Evolutionary conservation across 2,888 invertebrate genomes (phyloP).

Genomic region (Erebia epiphron): DNA sequence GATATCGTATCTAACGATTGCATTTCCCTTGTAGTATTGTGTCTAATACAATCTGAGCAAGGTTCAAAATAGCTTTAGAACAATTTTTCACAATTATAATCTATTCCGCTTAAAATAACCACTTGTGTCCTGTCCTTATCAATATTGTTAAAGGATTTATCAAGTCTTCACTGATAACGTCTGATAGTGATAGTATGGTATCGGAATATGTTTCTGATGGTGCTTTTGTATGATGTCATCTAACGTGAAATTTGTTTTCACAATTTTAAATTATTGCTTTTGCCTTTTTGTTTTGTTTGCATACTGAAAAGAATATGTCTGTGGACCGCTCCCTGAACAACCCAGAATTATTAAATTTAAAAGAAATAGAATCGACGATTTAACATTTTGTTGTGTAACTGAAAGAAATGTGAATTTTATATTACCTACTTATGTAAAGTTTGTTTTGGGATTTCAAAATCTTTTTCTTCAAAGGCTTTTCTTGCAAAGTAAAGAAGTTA

Average conservation of each 20-base stretch:
- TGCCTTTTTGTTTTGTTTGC: constrained; percentile 2
- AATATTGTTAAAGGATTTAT: constrained; percentile 43
- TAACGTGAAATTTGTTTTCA: constrained; percentile 13
- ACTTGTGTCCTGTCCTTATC: constrained; percentile 43
- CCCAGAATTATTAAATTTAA: neutral
- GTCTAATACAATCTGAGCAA: constrained; percentile 12
- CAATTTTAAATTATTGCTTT: constrained; percentile 4
- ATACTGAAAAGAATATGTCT: neutral
- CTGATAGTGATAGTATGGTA: constrained; percentile 44
- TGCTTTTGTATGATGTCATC: constrained; percentile 37
- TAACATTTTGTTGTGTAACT: too few relatives aligned
- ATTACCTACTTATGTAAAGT: too few relatives aligned
- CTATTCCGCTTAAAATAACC: constrained; percentile 40
- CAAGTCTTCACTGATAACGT: constrained; percentile 44
- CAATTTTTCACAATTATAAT: constrained; percentile 16
- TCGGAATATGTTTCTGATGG: constrained; percentile 32
- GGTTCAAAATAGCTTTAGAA: constrained; percentile 11
- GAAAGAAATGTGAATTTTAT: too few relatives aligned
- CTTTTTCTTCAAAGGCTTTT: too few relatives aligned
- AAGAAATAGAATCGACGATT: too few relatives aligned
- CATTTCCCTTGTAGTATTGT: neutral
- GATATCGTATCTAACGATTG: constrained; percentile 14
- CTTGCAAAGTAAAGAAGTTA: too few relatives aligned
- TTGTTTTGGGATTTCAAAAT: too few relatives aligned
- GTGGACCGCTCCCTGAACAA: neutral